Evolutionary conservation across 2,113 vertebrate species (phyloP).

Genomic region (Macrotus californicus): DNA sequence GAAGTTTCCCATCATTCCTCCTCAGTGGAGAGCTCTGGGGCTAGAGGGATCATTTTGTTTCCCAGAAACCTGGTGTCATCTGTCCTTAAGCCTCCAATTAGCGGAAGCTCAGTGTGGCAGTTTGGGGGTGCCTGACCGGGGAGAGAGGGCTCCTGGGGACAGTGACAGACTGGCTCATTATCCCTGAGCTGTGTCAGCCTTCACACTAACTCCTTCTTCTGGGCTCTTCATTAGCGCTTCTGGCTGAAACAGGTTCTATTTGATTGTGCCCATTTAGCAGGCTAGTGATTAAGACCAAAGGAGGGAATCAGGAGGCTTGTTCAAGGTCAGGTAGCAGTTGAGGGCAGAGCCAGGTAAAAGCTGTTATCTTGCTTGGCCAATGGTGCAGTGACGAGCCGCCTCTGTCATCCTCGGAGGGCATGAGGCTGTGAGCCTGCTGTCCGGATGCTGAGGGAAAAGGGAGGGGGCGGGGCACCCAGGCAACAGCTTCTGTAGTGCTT

Average conservation of each 20-base stretch:
- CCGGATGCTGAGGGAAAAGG: background rate
- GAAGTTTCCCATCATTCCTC: constrained; percentile 41
- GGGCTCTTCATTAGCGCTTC: constrained; percentile 39
- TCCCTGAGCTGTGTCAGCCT: background rate
- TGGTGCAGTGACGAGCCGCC: background rate
- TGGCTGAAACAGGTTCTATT: background rate
- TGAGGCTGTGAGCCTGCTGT: background rate
- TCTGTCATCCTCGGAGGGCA: background rate
- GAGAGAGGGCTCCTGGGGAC: background rate
- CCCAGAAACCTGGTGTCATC: constrained; percentile 76
- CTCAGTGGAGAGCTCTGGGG: constrained; percentile 66
- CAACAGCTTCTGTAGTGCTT: background rate
- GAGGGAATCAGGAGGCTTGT: background rate
- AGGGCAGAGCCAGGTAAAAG: background rate
- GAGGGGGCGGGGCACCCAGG: background rate
- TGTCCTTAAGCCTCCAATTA: constrained; percentile 77
- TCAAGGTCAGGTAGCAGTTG: background rate
- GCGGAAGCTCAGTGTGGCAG: constrained; percentile 73
- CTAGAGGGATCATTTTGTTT: constrained; percentile 75
- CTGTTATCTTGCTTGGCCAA: background rate
- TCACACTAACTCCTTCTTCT: constrained; percentile 34
- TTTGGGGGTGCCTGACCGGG: constrained; percentile 53
- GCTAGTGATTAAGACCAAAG: background rate
- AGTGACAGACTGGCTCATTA: constrained; percentile 26
- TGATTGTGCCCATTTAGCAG: background rate